Evolutionary conservation across 2,888 invertebrate species (phyloP), one percentile per base, ranked within the genome.

Genomic region (Heliconius ethilla): DNA sequence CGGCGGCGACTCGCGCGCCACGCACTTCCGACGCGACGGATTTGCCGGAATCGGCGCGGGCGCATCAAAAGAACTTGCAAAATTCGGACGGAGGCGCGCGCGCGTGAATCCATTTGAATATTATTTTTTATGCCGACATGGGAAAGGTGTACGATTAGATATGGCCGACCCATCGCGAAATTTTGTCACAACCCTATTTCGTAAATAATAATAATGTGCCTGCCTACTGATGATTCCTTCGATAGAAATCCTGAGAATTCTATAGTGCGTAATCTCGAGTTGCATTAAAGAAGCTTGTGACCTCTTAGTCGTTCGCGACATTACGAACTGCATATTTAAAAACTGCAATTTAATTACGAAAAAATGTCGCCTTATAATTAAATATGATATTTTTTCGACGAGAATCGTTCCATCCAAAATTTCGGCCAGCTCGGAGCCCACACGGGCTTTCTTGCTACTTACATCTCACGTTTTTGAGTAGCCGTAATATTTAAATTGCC

Each of bases 1-100:
- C 79, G 83, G 81, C 84, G 83, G 82, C 83, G 84, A 83, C 88
- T 87, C 89, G 90, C 92, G 90, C 91, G 89, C 90, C 90, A 90
- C 90, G 90, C 92, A 94, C 93, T 94, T 94, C 94, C 94, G 94
- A 94, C 92, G 92, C 91, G 93, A 93, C 94, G 93, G 93, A 94
- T 94, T 94, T 93, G 94, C 93, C 93, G 93, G 94, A 94, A 94
- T 93, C 93, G 93, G 88, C 89, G 93, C 93, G 92, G 94, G 92
- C 93, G 92, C 94, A 91, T 94, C 94, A 94, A 94, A 94, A 90
- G 89, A 88, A 85, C 79, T 86, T 89, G 93, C 94, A 87, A 94
- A 94, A 91, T 94, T 94, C 92, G 93, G 93, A 91, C 92, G 88
- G 89, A 87, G 90, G 87, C 88, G 90, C 90, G 91, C 89, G 92